These are phyloP conservation scores for Aldabrachelys gigantea DNA, from an alignment of 2,113 vertebrate species.

Conservation along the genomic window DNA sequence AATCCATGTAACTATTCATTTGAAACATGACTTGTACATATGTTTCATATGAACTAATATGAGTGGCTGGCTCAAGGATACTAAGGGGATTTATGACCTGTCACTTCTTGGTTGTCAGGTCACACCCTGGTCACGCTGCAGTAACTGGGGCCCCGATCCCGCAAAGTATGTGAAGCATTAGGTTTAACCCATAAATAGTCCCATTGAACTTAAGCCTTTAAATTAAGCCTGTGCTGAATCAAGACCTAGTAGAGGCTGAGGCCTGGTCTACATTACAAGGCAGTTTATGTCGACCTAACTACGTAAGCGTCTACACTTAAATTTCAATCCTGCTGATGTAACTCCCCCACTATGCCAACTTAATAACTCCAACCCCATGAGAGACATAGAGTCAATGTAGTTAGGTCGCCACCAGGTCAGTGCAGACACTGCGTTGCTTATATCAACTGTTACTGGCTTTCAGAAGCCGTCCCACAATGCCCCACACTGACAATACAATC, in stretches of 20 bases:
- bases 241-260: background rate
- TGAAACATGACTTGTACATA: slow-evolving; percentile 52
- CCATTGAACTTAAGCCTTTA: background rate
- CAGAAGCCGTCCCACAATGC: too few relatives aligned
- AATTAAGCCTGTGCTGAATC: background rate
- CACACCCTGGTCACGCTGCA: slow-evolving; percentile 26
- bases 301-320: too few relatives aligned
- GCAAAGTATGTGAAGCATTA: slow-evolving; percentile 10
- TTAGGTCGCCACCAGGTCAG: too few relatives aligned
- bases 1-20: slow-evolving; percentile 65
- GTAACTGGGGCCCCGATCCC: background rate
- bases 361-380: too few relatives aligned
- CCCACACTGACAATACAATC: too few relatives aligned
- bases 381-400: too few relatives aligned
- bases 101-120: background rate
- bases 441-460: too few relatives aligned
- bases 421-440: too few relatives aligned
- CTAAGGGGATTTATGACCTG: background rate
- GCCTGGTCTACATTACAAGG: background rate
- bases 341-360: too few relatives aligned
- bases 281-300: background rate
- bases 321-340: too few relatives aligned
- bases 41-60: background rate
- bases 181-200: background rate
- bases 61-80: background rate